Evolutionary conservation across 2,797 vertebrate species (phyloP).

Genomic region (Mormyrops boulengeri): DNA sequence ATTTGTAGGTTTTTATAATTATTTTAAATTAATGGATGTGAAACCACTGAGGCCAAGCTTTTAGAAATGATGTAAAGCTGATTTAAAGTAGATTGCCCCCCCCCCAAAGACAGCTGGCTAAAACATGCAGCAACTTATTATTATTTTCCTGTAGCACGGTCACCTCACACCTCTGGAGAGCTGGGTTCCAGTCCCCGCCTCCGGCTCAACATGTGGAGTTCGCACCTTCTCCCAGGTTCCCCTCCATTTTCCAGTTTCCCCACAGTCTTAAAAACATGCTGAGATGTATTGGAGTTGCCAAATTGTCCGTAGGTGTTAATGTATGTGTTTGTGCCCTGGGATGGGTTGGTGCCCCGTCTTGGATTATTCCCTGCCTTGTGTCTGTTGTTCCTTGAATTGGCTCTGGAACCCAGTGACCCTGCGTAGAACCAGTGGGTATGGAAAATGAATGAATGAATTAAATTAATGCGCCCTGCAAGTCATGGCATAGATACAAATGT

Average conservation of each 20-base stretch:
- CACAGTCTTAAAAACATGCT: background rate
- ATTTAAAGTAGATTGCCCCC: background rate
- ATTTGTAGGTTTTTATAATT: background rate
- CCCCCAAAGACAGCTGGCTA: background rate
- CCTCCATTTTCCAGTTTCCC: background rate
- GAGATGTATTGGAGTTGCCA: background rate
- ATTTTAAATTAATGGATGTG: background rate
- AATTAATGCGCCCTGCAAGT: background rate
- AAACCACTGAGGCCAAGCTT: background rate
- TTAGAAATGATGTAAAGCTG: background rate
- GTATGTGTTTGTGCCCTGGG: background rate
- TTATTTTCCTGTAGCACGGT: background rate
- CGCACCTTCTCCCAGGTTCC: background rate
- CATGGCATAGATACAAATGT: background rate
- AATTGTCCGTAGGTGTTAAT: background rate
- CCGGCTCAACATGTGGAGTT: background rate
- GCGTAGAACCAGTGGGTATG: background rate
- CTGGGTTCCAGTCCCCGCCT: background rate
- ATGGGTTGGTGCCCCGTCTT: background rate
- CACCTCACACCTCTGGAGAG: background rate
- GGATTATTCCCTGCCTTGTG: background rate
- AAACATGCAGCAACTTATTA: background rate
- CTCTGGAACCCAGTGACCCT: background rate
- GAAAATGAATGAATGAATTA: background rate
- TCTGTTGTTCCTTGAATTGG: background rate